Base-by-base conservation (phyloP, 2,113 vertebrate genomes). In the Pygoscelis antarcticus region DNA sequence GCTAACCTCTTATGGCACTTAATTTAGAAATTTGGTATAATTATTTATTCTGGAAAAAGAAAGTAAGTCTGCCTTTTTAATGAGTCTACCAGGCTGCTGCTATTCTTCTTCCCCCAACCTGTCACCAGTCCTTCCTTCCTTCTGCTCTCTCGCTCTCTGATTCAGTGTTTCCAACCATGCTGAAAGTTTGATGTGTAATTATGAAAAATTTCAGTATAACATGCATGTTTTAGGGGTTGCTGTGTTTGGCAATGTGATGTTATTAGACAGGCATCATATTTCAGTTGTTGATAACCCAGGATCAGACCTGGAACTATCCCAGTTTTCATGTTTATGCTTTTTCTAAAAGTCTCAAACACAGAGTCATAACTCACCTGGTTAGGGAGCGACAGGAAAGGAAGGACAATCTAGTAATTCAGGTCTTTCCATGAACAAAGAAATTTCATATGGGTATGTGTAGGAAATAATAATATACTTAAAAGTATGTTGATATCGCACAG, bases 101-200 rank as follows among this genome's bases (percentile, higher is more conserved):
- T 86, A 1, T 61, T 81, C 16, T 42, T 66, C 44, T 82, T 58
- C 22, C 54, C 29, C 25, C 1, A 3, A 5, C 34, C 46, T 52
- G 9, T 23, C n/a, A 16, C 19, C 19, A 58, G 55, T 83, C 52
- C 44, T 21, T 36, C 46, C 70, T 70, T 58, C 52, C 22, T 94
- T 90, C 71, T 91, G 62, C 55, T 57, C 30, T 65, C 52, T 84
- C 8, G 4, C 68, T 34, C 54, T 95, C 66, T 26, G 26, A 51
- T 57, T 42, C 83, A 57, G 47, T 91, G 34, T 81, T 71, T 95
- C 51, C 27, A 89, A 69, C 54, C 23, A 51, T 22, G 57, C 23
- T 1, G 0, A 72, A 96, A 86, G 29, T 78, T 49, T 95, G 68
- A 78, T 97, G 32, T 79, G 72, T 94, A 95, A 83, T 96, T 94